Conservation (phyloP, 2,113 vertebrate species). For the Phyllostomus discolor region DNA sequence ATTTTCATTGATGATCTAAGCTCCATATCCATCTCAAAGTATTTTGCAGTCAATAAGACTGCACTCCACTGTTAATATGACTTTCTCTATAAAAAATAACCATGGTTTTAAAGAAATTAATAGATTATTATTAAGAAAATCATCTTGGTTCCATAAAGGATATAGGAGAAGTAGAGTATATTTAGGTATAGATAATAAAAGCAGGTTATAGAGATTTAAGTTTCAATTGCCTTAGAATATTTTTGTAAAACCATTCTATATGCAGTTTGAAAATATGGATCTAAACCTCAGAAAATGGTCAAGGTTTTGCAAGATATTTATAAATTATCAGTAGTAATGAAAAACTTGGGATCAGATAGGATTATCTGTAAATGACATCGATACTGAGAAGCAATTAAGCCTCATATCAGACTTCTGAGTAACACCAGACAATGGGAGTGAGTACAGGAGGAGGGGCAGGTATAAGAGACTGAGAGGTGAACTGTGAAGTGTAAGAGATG, state of each 20-base stretch:
- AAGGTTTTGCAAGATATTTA: not conserved
- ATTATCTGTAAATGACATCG: not conserved
- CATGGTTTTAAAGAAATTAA: not conserved
- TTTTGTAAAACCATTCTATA: not conserved
- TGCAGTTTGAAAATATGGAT: not conserved
- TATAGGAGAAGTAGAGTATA: not conserved
- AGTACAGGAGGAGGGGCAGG: not conserved
- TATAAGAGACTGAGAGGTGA: rapidly evolving
- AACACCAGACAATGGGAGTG: not conserved
- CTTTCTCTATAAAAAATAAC: not conserved
- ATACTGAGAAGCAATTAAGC: not conserved
- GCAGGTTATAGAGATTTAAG: not conserved
- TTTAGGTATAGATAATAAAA: not conserved
- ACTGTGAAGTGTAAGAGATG: not conserved
- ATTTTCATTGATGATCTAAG: not conserved
- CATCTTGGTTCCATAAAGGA: not conserved
- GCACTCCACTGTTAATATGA: not conserved
- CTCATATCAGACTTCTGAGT: not conserved
- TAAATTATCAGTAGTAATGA: not conserved
- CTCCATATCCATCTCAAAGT: not conserved
- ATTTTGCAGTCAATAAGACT: not conserved
- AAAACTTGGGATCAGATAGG: not conserved
- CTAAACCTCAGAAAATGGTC: not conserved
- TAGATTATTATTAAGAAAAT: not conserved
- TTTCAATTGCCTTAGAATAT: not conserved